Base-by-base conservation (phyloP, 2,113 vertebrate species). In the Channa argus region DNA sequence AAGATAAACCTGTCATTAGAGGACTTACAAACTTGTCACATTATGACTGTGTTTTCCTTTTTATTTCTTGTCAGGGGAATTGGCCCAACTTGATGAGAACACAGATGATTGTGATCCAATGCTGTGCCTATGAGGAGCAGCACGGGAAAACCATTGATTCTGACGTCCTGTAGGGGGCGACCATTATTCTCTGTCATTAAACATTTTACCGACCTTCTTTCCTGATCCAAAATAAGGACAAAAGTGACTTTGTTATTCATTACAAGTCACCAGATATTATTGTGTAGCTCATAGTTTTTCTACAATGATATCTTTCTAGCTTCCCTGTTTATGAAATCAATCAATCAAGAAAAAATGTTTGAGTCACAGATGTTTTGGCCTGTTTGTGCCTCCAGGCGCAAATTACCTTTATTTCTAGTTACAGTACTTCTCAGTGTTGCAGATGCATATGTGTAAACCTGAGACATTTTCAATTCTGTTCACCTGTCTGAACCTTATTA, bases 1-100 rank as follows among this genome's bases (percentile, higher is more conserved):
- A 41, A 88, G 86, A 90, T 87, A 90, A 91, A 89, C 84, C 85
- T 89, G 90, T 90, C 90, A 86, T 89, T 84, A 84, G n/a, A 50
- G 67, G n/a, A 14, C 71, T 65, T 77, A 84, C 44, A 49, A 73
- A 63, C 68, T 50, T 75, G 89, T 88, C 84, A 85, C 74, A 66
- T 66, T 82, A 54, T 70, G 61, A 84, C 65, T 62, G 55, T 72
- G 69, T 59, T 67, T 76, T 77, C 53, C 52, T 74, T 72, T 78
- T 79, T 76, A 54, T 81, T 83, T 66, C 44, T 62, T 52, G 64
- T 58, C 62, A n/a, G 36, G 54, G 37, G 71, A 77, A 55, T 13
- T 5, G 61, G n/a, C 8, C 6, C 3, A 3, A 72, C 33, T 69
- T 74, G 37, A 63, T 39, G 59, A 58, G 66, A 64, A 53, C n/a